Base-by-base conservation (phyloP, 2,113 vertebrate species). In the Melanocharis versteri region DNA sequence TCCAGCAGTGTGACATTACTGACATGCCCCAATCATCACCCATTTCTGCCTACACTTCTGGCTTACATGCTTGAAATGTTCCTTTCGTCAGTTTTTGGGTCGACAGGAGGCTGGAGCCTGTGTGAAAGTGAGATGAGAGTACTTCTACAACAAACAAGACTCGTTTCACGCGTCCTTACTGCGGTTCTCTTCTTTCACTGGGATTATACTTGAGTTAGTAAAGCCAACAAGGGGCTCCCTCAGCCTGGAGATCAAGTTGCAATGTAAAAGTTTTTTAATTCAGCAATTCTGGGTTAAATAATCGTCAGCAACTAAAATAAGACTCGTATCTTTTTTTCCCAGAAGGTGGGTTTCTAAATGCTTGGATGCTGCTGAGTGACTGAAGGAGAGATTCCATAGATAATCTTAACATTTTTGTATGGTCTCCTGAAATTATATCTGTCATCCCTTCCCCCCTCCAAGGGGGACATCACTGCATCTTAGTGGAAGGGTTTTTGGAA, bases 1-100 rank as follows among this genome's bases (percentile, higher is more conserved):
- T 94, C 89, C 94, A 96, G 87, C 21, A 24, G 94, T 87, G 57
- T 85, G 77, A 80, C 79, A 93, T 94, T 95, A 94, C 30, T 93
- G 85, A 88, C 90, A 78, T 93, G 88, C 78, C 77, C 66, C n/a
- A 48, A 68, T 89, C 70, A 89, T 95, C 91, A 82, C 79, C 82
- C 82, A 91, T 90, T 92, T 94, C 81, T 95, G 90, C 83, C 73
- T 87, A 42, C 35, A 4, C 22, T 83, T 90, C 72, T 5, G 27
- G 35, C 62, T 62, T 54, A 83, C 48, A 33, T 35, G 40, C 48
- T 82, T 60, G 54, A 94, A 90, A 84, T 71, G 66, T 54, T 95
- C 35, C 30, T 91, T 94, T 89, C 1, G 0, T 88, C 75, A 81
- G 66, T 45, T 95, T 96, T 93, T 90, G 87, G 54, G 50, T 56